Base-by-base conservation (phyloP, 2,888 invertebrate genomes). In the Chorisops tibialis region DNA sequence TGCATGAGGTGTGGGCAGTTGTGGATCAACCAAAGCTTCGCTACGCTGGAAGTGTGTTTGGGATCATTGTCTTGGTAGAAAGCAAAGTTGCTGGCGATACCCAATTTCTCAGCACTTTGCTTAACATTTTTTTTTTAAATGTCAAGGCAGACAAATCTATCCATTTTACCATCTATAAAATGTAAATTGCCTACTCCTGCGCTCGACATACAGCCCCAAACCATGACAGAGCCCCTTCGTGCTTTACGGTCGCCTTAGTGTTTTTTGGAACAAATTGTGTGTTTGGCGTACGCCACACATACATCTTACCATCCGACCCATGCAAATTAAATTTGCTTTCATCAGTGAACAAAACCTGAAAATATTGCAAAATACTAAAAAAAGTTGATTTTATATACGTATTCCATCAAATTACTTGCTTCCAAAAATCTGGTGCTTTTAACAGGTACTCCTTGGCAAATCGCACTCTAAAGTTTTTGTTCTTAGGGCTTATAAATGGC, bases 131-230 rank as follows among this genome's bases (percentile, higher is more conserved):
- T 21, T 47, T 54, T 47, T 12, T 5, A 63, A 22, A 19, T 45
- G 21, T 61, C n/a, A 7, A 51, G 11, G 22, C 45, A 51, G 16
- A 30, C n/a, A 14, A 19, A 22, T 35, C 45, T 59, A 41, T 63
- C 54, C 56, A 61, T 63, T 38, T 9, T 49, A 3, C 56, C 60
- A n/a, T 52, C 39, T 24, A 63, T 63, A 37, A 49, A 49, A 11
- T 50, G 24, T 38, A 59, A 37, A 11, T 47, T 60, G 4, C 63
- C 54, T 35, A 52, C 47, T 1, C 48, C 63, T 35, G 37, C 52
- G 21, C 37, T 51, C 3, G 21, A 16, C 52, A 60, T 59, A 16
- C 59, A 35, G 11, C 59, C 41, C 18, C n/a, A 59, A 3, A 49
- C 59, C 59, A 43, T 43, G 6, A 16, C 43, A 9, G 14, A 43